Percentiles rank a stretch among this genome's conserved stretches.
phyloP scores from a whole-genome alignment of 2,888 invertebrate genomes.

The Ditula angustiorana region DNA sequence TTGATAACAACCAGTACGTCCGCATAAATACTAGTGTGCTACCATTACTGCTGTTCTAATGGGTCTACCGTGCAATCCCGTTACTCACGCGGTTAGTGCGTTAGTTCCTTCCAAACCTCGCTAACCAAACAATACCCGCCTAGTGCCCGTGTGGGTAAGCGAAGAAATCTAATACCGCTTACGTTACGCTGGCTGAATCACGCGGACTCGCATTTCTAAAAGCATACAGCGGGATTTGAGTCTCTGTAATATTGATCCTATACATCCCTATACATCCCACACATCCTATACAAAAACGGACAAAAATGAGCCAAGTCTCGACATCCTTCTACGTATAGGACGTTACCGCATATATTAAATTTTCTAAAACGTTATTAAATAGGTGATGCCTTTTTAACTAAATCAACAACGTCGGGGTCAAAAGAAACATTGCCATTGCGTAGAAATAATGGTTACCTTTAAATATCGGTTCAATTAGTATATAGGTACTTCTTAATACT shows the following conservation, averaged over 20 bases:
- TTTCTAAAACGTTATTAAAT: too few species aligned
- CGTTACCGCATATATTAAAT: too few species aligned
- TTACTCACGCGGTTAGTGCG: constrained; percentile 21
- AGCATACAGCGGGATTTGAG: constrained; percentile 26
- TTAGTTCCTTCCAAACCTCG: constrained; percentile 24
- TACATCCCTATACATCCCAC: background rate
- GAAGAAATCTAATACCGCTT: constrained; percentile 17
- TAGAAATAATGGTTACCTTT: too few species aligned
- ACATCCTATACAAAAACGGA: too few species aligned
- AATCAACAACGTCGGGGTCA: background rate
- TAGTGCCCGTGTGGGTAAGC: background rate
- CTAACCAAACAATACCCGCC: constrained; percentile 9
- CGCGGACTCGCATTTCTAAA: constrained; percentile 31
- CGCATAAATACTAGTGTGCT: too few species aligned
- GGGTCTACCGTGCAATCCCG: constrained; percentile 9
- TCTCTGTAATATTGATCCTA: constrained; percentile 24
- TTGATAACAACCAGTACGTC: too few species aligned
- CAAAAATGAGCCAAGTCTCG: too few species aligned
- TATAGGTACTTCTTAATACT: background rate
- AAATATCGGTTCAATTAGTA: too few species aligned
- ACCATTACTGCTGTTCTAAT: constrained; percentile 2
- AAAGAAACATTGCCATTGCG: too few species aligned
- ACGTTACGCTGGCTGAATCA: constrained; percentile 29
- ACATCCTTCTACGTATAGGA: too few species aligned
- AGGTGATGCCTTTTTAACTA: too few species aligned